Percentiles rank a stretch among this genome's conserved stretches.
These are phyloP conservation scores for Rhagonycha lutea DNA, from an alignment of 2,888 invertebrate species.

Conservation along the genomic window DNA sequence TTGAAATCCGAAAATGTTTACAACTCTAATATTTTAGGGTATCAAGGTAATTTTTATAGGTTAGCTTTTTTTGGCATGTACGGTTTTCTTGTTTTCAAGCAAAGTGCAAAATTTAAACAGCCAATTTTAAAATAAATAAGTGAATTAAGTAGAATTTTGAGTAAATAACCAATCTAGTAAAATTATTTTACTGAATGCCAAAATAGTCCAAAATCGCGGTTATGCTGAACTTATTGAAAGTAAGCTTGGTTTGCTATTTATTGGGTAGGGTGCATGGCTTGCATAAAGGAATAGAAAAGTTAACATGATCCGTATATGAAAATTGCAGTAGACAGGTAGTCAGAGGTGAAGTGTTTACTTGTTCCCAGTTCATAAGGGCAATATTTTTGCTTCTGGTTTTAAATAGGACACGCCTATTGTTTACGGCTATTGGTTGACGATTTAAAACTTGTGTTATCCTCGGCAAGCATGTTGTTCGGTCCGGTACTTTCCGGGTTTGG, in stretches of 20 bases:
- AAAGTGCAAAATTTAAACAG: too few relatives aligned
- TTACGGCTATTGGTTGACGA: constrained; percentile 43
- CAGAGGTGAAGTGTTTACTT: constrained; percentile 28
- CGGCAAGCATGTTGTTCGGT: constrained; percentile 27
- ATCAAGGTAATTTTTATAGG: too few relatives aligned
- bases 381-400: constrained; percentile 50
- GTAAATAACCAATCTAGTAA: neutral
- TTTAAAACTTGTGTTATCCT: constrained; percentile 36
- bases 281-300: constrained; percentile 4
- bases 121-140: neutral
- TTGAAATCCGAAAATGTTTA: too few relatives aligned
- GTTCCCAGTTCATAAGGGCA: constrained; percentile 43
- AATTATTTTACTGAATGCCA: too few relatives aligned
- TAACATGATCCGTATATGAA: constrained; percentile 15
- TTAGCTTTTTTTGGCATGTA: too few relatives aligned
- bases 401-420: constrained; percentile 48
- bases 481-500: constrained; percentile 30
- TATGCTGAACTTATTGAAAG: neutral
- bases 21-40: too few relatives aligned
- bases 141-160: neutral
- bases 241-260: neutral
- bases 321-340: constrained; percentile 26
- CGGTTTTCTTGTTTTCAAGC: too few relatives aligned
- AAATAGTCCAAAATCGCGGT: neutral
- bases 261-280: neutral